A percentile compares a stretch with the other conserved stretches of the same genome.
Conservation (phyloP, 2,888 invertebrate species). For the Noctua comes region DNA sequence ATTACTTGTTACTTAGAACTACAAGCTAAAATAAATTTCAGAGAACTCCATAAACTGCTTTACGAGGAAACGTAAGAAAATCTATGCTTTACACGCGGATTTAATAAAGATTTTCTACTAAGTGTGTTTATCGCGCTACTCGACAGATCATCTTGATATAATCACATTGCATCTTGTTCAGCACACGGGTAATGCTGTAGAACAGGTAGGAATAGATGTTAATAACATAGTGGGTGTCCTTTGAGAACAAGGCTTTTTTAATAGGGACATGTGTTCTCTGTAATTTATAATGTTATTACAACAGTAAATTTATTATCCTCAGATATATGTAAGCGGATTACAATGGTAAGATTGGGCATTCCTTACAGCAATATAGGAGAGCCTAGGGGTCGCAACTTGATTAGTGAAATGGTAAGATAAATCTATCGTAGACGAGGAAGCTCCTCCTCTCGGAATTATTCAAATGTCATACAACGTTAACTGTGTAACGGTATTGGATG, state of each 20-base stretch:
- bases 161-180: slow-evolving; percentile 38
- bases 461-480: slow-evolving; percentile 72
- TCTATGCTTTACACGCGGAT: slow-evolving; percentile 21
- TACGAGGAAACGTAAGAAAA: slow-evolving; percentile 43
- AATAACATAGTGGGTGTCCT: slow-evolving; percentile 31
- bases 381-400: slow-evolving; percentile 17
- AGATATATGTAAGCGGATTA: slow-evolving; percentile 1
- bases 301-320: slow-evolving; percentile 9
- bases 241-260: slow-evolving; percentile 17
- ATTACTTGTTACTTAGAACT: slow-evolving; percentile 62
- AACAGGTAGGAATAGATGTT: slow-evolving; percentile 40
- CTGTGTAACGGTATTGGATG: slow-evolving; percentile 71
- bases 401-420: slow-evolving; percentile 54
- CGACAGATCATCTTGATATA: slow-evolving; percentile 43
- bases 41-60: slow-evolving; percentile 49
- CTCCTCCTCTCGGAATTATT: slow-evolving; percentile 71
- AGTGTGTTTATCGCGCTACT: slow-evolving; percentile 26
- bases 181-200: slow-evolving; percentile 29
- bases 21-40: slow-evolving; percentile 61
- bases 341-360: slow-evolving; percentile 1
- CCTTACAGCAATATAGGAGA: slow-evolving; percentile 4
- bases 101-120: slow-evolving; percentile 34
- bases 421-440: slow-evolving; percentile 62
- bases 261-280: slow-evolving; percentile 11
- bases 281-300: slow-evolving; percentile 14